A percentile compares a stretch with the other conserved stretches of the same genome.
Conservation (phyloP, 2,797 vertebrate genomes). For the Alcedo quadribrachys region DNA sequence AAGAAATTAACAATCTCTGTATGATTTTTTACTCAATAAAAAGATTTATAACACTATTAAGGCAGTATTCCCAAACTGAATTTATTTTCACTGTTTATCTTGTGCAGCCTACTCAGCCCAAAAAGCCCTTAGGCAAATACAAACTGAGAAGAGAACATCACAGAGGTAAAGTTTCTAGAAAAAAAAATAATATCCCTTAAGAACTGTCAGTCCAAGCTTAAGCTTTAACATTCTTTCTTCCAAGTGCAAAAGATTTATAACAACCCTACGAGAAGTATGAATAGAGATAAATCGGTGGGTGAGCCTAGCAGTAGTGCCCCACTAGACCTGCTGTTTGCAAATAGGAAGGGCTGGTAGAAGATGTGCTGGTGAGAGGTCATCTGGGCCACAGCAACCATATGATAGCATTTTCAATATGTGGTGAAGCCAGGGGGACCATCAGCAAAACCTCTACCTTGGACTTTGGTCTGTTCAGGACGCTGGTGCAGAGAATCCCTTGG, state of each 20-base stretch:
- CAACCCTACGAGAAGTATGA: not conserved
- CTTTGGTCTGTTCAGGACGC: too few species aligned
- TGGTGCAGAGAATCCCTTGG: too few species aligned
- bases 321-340: too few species aligned
- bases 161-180: not conserved
- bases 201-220: not conserved
- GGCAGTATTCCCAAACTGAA: not conserved
- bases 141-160: not conserved
- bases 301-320: too few species aligned
- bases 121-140: not conserved
- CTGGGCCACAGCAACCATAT: too few species aligned
- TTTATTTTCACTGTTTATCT: not conserved
- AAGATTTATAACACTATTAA: not conserved
- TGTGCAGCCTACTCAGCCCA: not conserved
- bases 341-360: too few species aligned
- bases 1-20: constrained; percentile 6
- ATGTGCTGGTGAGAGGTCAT: too few species aligned
- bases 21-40: not conserved
- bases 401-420: too few species aligned
- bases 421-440: too few species aligned
- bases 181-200: not conserved
- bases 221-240: not conserved
- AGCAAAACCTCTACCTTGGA: too few species aligned
- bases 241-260: not conserved
- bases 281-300: not conserved